Percentiles rank a stretch among this genome's conserved stretches.
Evolutionary conservation across 2,797 vertebrate species (phyloP).

Genomic region (Acanthurus tractus): DNA sequence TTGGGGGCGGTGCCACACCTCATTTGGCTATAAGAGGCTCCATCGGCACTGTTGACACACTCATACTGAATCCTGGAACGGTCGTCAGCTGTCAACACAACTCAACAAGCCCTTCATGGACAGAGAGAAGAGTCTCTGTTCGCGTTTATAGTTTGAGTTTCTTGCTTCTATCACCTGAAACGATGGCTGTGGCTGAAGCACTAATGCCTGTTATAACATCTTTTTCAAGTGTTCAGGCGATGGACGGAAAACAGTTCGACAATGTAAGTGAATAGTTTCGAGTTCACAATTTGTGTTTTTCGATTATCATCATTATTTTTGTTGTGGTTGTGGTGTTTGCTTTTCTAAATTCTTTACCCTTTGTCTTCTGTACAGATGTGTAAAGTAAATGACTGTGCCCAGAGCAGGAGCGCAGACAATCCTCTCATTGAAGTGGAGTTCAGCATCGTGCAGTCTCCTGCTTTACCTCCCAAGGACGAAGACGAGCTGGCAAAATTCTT

Average conservation of each 20-base stretch:
- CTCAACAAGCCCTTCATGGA: constrained; percentile 38
- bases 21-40: constrained; percentile 68
- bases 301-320: too few species aligned
- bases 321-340: too few species aligned
- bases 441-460: constrained; percentile 83
- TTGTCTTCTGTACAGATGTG: constrained; percentile 64
- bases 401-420: constrained; percentile 51
- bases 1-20: constrained; percentile 58
- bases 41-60: constrained; percentile 5
- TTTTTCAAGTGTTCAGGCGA: constrained; percentile 75
- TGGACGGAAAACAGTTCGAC: constrained; percentile 83
- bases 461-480: constrained; percentile 83
- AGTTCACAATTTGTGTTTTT: accelerated
- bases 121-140: constrained; percentile 16
- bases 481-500: constrained; percentile 91
- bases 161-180: not conserved
- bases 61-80: constrained; percentile 53
- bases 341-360: not conserved
- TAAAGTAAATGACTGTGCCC: constrained; percentile 61
- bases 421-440: constrained; percentile 84
- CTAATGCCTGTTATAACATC: constrained; percentile 79
- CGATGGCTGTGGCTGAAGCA: constrained; percentile 86
- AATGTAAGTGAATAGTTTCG: constrained; percentile 80
- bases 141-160: not conserved
- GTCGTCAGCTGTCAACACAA: not conserved